These are phyloP conservation scores for Rousettus leschenaultii DNA, from an alignment of 2,113 vertebrate genomes.

Conservation along the genomic window DNA sequence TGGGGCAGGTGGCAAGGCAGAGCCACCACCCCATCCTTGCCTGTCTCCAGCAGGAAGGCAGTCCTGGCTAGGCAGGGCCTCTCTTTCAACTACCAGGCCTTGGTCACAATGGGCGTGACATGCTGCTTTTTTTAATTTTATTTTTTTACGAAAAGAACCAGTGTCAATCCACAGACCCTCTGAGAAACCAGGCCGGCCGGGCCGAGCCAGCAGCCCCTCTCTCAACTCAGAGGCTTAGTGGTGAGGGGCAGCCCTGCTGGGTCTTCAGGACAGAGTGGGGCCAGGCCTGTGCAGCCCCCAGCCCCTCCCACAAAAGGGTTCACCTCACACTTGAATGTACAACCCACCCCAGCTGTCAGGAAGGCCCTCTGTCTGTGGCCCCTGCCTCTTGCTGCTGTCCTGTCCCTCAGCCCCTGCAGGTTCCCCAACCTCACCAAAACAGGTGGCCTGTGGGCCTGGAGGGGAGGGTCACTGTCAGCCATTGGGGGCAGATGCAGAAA, in stretches of 20 bases:
- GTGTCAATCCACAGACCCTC: slow-evolving; percentile 75
- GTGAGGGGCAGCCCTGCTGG: slow-evolving; percentile 26
- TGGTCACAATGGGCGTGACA: slow-evolving; percentile 70
- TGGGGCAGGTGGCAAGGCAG: neutral
- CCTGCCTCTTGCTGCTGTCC: slow-evolving; percentile 66
- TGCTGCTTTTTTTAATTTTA: slow-evolving; percentile 81
- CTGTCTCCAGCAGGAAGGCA: neutral
- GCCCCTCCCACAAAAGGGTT: slow-evolving; percentile 62
- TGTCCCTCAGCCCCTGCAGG: slow-evolving; percentile 29
- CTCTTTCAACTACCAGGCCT: slow-evolving; percentile 60
- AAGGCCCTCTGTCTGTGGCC: slow-evolving; percentile 42
- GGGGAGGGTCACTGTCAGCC: neutral
- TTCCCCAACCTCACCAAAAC: neutral
- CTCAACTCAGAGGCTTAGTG: slow-evolving; percentile 28
- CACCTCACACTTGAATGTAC: slow-evolving; percentile 80
- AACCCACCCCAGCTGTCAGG: slow-evolving; percentile 49
- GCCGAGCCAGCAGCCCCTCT: slow-evolving; percentile 70
- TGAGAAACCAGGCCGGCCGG: slow-evolving; percentile 64
- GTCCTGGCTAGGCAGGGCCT: neutral
- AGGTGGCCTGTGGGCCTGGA: neutral
- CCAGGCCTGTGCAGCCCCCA: neutral
- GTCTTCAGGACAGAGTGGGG: neutral
- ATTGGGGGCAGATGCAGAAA: slow-evolving; percentile 21
- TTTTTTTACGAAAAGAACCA: slow-evolving; percentile 78
- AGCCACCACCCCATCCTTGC: neutral